These are phyloP conservation scores for Peromyscus nudipes DNA, from an alignment of 2,797 vertebrate species.

Conservation along the genomic window DNA sequence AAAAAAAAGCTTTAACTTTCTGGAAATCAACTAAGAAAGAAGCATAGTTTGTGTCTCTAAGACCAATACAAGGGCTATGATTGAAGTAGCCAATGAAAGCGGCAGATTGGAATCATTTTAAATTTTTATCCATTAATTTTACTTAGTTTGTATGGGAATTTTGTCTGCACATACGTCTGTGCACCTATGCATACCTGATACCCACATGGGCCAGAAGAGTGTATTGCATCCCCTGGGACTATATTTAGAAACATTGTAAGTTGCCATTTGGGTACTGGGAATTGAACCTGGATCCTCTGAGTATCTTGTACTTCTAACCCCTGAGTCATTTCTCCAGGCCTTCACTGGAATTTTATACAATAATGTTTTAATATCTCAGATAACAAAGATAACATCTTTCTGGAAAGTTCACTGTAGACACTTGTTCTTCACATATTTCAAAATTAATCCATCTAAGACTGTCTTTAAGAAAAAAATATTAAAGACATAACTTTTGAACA, in stretches of 20 bases:
- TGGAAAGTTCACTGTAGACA: background rate
- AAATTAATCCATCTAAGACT: background rate
- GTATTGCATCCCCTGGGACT: too few species aligned
- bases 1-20: background rate
- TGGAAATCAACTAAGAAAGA: constrained; percentile 55
- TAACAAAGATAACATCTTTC: constrained; percentile 12
- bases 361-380: constrained; percentile 36
- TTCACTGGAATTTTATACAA: background rate
- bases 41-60: background rate
- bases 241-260: background rate
- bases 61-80: background rate
- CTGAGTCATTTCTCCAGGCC: too few species aligned
- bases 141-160: background rate
- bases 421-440: background rate
- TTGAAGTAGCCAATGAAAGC: constrained; percentile 19
- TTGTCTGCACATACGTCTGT: background rate
- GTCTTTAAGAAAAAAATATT: background rate
- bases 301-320: background rate
- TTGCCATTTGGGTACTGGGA: background rate
- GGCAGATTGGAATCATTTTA: background rate
- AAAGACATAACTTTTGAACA: background rate
- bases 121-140: background rate
- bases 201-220: background rate
- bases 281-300: background rate
- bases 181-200: background rate